Evolutionary conservation across 2,888 invertebrate genomes (phyloP).

Genomic region (Belgica antarctica): DNA sequence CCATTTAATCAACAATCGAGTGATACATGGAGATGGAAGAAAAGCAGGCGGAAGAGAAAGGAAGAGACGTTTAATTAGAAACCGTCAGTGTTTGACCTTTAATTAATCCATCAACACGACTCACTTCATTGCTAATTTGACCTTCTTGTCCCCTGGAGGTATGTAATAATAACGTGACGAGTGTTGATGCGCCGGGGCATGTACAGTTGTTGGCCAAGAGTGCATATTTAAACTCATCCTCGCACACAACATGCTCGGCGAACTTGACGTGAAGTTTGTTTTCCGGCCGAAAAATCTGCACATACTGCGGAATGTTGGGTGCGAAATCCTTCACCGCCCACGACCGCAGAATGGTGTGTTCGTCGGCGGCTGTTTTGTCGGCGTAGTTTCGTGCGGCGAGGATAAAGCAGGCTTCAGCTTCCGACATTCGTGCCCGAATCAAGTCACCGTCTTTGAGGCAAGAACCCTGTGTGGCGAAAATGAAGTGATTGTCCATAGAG

Average conservation of each 20-base stretch:
- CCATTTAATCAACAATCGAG: slow-evolving; percentile 20
- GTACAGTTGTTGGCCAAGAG: slow-evolving; percentile 97
- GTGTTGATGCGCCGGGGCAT: slow-evolving; percentile 94
- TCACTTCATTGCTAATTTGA: slow-evolving; percentile 43
- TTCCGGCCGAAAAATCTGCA: slow-evolving; percentile 97
- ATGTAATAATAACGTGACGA: slow-evolving; percentile 91
- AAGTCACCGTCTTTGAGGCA: slow-evolving; percentile 95
- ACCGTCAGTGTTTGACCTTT: neutral
- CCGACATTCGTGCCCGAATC: slow-evolving; percentile 92
- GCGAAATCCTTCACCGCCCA: slow-evolving; percentile 99
- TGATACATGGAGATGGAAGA: neutral
- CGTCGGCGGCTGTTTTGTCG: slow-evolving; percentile 92
- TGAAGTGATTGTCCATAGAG: neutral
- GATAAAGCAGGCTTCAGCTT: slow-evolving; percentile 96
- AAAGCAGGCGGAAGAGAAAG: neutral
- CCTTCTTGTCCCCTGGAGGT: slow-evolving; percentile 95
- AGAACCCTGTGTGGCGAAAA: slow-evolving; percentile 69
- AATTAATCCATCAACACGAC: neutral
- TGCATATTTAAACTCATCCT: slow-evolving; percentile 98
- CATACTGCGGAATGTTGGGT: slow-evolving; percentile 93
- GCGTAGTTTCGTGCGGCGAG: slow-evolving; percentile 93
- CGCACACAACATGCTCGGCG: slow-evolving; percentile 97
- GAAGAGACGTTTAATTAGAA: slow-evolving; percentile 9
- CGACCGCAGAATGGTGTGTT: slow-evolving; percentile 75
- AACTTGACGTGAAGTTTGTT: slow-evolving; percentile 98